Base-by-base conservation (phyloP, 64 coral and sea anemone species). In the Stichodactyla helianthus region DNA sequence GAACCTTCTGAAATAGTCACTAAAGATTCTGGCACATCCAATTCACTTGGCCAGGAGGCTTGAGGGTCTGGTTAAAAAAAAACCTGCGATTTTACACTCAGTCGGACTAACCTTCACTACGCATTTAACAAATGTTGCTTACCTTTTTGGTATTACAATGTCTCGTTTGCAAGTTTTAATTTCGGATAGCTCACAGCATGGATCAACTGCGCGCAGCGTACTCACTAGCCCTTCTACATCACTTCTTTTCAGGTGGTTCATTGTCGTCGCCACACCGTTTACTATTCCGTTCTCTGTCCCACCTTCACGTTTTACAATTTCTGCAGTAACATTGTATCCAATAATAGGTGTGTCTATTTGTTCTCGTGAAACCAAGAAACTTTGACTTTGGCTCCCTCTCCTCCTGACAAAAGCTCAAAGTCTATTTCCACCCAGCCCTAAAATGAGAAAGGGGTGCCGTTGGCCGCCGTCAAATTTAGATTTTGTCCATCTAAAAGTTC, bases 11-110 rank as follows among this genome's bases (percentile, higher is more conserved):
- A 84, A 23, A 93, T 70, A 68, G 84, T 87, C 59, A 93, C 28
- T 55, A 93, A 77, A 12, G 88, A 79, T 83, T 93, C 88, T 7
- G 62, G 71, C 27, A 93, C 22, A 58, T 93, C 88, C 50, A 93
- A 77, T 31, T 87, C 88, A 87, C 26, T 87, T 71, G 88, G 84
- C 92, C 92, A 90, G 83, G 88, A 82, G 50, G 54, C 28, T 16
- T 79, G 54, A 57, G 79, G 83, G 82, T 90, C 88, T 27, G 92
- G 92, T 77, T 93, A 80, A 52, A 94, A 94, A 94, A 15, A 93
- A 78, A 22, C 62, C 88, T 22, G 84, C 83, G 18, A 59, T 89
- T 6, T 82, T 27, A 28, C 84, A 85, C 59, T 71, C 85, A 78
- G 90, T 79, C 8, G 89, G 93, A 55, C 86, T 86, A 16, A 84